Percentiles rank a stretch among this genome's conserved stretches.
phyloP scores from a whole-genome alignment of 1,140 invertebrate genomes.

The Drosophila bocki region DNA sequence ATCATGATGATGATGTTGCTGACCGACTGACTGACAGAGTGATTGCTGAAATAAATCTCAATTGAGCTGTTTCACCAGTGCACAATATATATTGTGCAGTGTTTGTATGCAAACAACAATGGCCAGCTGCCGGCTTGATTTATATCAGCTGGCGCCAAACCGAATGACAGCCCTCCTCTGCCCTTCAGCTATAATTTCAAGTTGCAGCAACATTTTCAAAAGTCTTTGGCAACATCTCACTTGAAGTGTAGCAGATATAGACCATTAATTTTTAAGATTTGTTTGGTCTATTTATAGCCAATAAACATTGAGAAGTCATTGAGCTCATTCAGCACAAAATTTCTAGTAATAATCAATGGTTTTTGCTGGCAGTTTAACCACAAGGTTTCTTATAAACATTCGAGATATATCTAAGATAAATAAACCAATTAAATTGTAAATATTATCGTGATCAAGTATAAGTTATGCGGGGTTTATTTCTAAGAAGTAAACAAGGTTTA shows the following conservation, averaged over 20 bases:
- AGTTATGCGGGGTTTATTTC: background rate
- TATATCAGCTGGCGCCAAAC: conserved; percentile 64
- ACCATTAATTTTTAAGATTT: background rate
- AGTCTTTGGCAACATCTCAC: conserved; percentile 12
- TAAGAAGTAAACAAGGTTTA: too few relatives aligned
- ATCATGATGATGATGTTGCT: conserved; percentile 46
- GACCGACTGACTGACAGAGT: conserved; percentile 55
- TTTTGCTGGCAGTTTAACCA: background rate
- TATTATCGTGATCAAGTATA: background rate
- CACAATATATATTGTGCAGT: conserved; percentile 13
- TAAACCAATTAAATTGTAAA: conserved; percentile 5
- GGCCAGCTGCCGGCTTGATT: conserved; percentile 43
- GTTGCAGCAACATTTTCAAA: conserved; percentile 23
- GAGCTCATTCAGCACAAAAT: background rate
- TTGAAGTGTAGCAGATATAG: background rate
- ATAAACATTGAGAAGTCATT: conserved; percentile 9
- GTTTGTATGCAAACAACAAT: conserved; percentile 35
- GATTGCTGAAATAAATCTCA: conserved; percentile 75
- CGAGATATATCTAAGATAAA: background rate
- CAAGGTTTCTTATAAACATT: background rate
- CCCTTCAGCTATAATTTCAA: background rate
- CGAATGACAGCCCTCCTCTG: conserved; percentile 30
- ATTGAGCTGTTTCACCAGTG: conserved; percentile 51
- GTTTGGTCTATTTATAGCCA: conserved; percentile 11
- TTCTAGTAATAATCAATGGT: background rate